Evolutionary conservation across 2,113 vertebrate species (phyloP), one percentile per base, ranked within the genome.

Genomic region (Smithornis capensis): DNA sequence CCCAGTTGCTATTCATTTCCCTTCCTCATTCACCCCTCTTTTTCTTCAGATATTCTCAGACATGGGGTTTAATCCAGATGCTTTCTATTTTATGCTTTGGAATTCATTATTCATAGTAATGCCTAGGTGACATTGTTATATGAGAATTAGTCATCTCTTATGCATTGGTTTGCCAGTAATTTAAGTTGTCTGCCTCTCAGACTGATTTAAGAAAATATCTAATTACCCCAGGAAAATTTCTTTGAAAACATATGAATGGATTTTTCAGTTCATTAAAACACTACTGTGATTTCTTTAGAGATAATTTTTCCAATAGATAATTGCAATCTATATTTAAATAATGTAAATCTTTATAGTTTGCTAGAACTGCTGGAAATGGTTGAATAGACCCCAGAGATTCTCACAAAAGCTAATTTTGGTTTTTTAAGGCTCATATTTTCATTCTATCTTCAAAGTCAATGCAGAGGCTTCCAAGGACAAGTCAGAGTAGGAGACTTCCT

Each of bases 231-330:
- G 55, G 12, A 93, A 96, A 75, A 50, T 19, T 83, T 88, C 40
- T 94, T 91, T 88, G 82, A 90, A 96, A 94, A 86, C 35, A 80
- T 19, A 53, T 49, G 14, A 94, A 92, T 62, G 55, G 42, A 83
- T 86, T 93, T 94, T 95, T 86, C n/a, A 60, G 63, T 77, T 91
- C 63, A 50, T 93, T 94, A 83, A 93, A 94, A 80, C 5, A 49
- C 65, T 88, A 28, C 15, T 47, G 37, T 57, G 40, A 88, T 88
- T 90, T 93, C 82, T 92, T 76, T 42, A 69, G 11, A 90, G 63
- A 74, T 85, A 57, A 29, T 65, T 93, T 49, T 88, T 90, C 47
- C 45, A 50, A 42, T 10, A 90, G 63, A 35, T 83, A 94, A 83
- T 90, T 93, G 70, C 18, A 94, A 88, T 47, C 6, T 94, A 24